Conservation (phyloP, 2,113 vertebrate species). For the Daphoenositta chrysoptera region DNA sequence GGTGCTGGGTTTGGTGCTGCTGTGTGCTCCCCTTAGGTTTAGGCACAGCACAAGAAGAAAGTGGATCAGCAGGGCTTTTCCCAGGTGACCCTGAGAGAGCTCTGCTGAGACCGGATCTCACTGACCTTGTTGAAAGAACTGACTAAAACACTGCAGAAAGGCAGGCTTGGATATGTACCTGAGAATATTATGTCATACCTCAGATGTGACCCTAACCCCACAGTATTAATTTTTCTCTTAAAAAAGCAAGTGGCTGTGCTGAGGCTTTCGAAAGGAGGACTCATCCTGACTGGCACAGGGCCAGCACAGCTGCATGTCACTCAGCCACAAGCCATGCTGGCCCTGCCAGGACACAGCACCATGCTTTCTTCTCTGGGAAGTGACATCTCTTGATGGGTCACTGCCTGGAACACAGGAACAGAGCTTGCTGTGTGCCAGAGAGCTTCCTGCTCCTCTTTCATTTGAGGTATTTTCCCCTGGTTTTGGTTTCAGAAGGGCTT, state of each 20-base stretch:
- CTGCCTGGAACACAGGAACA: constrained; percentile 11
- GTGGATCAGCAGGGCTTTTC: not conserved
- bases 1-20: not conserved
- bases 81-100: not conserved
- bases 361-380: constrained; percentile 3
- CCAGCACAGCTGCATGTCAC: constrained; percentile 44
- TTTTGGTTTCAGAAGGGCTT: not conserved
- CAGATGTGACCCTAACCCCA: not conserved
- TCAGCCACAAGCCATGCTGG: not conserved
- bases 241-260: not conserved
- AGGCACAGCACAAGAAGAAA: not conserved
- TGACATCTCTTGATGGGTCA: not conserved
- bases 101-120: not conserved
- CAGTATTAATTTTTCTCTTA: not conserved
- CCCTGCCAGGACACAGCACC: not conserved
- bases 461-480: not conserved
- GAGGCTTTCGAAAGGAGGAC: not conserved
- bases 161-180: not conserved
- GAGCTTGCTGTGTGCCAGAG: not conserved
- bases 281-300: not conserved
- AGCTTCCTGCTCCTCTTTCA: not conserved
- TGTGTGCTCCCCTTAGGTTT: not conserved
- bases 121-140: not conserved
- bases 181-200: not conserved
- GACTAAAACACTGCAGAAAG: not conserved